Conservation (phyloP, 2,113 vertebrate species). For the Ivindomyrus marchei region DNA sequence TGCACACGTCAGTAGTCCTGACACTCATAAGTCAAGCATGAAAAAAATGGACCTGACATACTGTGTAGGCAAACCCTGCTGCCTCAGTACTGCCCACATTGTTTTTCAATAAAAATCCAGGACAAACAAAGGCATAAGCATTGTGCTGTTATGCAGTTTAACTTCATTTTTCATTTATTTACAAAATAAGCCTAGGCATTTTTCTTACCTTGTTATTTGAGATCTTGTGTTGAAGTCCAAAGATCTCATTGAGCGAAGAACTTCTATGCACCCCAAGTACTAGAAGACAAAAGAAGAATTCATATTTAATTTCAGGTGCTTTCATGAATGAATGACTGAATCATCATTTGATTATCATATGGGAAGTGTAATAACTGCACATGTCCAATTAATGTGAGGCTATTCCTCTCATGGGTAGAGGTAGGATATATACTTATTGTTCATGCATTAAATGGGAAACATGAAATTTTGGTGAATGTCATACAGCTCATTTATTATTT, state of each 20-base stretch:
- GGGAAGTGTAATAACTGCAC: background rate
- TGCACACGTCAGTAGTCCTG: conserved; percentile 38
- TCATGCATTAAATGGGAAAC: background rate
- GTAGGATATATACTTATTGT: background rate
- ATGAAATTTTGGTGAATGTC: background rate
- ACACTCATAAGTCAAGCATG: conserved; percentile 53
- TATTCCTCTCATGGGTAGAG: background rate
- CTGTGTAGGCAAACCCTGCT: conserved; percentile 35
- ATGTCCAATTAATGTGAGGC: background rate
- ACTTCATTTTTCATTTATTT: background rate
- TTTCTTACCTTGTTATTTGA: conserved; percentile 66
- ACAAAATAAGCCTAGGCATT: background rate
- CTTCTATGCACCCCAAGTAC: conserved; percentile 72
- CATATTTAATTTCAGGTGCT: background rate
- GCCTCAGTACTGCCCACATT: conserved; percentile 23
- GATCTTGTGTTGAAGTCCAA: conserved; percentile 70
- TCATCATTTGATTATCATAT: background rate
- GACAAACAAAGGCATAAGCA: background rate
- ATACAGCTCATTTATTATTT: background rate
- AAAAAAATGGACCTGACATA: conserved; percentile 59
- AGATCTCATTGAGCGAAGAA: conserved; percentile 72
- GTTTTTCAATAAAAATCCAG: conserved; percentile 32
- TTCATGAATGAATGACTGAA: background rate
- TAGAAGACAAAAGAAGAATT: conserved; percentile 42
- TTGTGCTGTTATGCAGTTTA: background rate